phyloP scores from a whole-genome alignment of 2,113 vertebrate genomes.

The Ahaetulla prasina region DNA sequence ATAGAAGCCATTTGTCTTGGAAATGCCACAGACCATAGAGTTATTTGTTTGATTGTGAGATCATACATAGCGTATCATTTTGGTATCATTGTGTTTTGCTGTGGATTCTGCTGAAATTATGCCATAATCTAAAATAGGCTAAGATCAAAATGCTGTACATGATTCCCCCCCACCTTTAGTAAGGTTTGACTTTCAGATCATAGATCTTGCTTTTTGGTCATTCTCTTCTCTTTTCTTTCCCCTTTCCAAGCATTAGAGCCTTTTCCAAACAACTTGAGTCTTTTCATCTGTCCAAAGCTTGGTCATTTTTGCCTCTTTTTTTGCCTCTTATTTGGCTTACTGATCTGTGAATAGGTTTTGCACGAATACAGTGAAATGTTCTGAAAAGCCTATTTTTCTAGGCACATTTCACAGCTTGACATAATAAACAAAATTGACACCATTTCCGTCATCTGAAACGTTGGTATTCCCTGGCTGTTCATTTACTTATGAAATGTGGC shows the following conservation, averaged over 20 bases:
- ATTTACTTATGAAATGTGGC: background rate
- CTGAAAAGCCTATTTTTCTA: background rate
- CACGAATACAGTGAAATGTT: background rate
- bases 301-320: background rate
- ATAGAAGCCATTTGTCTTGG: background rate
- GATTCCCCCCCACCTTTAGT: background rate
- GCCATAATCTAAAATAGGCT: background rate
- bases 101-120: background rate
- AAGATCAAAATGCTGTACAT: background rate
- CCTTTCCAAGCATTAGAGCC: background rate
- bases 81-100: background rate
- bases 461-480: background rate
- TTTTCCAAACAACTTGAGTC: background rate
- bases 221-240: background rate
- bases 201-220: background rate
- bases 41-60: background rate
- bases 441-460: background rate
- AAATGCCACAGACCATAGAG: background rate
- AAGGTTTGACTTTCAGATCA: background rate
- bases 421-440: background rate
- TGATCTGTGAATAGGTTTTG: background rate
- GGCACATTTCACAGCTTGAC: background rate
- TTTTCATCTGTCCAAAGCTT: background rate
- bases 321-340: background rate
- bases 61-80: background rate